Evolutionary conservation across 2,888 invertebrate species (phyloP).

Genomic region (Drosophila suboccidentalis): DNA sequence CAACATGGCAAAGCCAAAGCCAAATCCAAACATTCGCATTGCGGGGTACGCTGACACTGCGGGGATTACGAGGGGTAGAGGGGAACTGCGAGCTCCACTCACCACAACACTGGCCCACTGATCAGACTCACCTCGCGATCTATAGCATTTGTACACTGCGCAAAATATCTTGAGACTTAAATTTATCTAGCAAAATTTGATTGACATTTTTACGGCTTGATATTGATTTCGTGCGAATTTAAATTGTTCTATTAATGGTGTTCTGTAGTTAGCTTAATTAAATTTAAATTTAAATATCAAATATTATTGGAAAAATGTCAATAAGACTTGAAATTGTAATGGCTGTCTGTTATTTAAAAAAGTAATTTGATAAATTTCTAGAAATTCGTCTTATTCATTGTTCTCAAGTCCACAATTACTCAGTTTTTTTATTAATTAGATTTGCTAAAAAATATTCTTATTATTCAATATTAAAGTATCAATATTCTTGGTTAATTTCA

Average conservation of each 20-base stretch:
- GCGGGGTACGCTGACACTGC: conserved; percentile 6
- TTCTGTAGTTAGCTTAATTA: neutral
- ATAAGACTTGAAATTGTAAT: neutral
- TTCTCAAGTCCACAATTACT: neutral
- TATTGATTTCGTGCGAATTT: neutral
- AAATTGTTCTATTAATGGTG: neutral
- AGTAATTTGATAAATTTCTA: neutral
- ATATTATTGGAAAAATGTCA: too few relatives aligned
- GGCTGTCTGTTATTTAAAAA: neutral
- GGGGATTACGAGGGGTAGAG: conserved; percentile 3
- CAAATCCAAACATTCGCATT: conserved; percentile 65
- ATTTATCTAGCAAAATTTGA: neutral
- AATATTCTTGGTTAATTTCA: too few relatives aligned
- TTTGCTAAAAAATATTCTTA: too few relatives aligned
- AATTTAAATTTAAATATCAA: too few relatives aligned
- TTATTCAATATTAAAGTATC: too few relatives aligned
- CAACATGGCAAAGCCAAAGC: conserved; percentile 40
- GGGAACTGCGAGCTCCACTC: conserved; percentile 38
- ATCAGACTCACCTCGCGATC: conserved; percentile 40
- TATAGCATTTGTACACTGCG: conserved; percentile 24
- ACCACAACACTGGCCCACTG: conserved; percentile 30
- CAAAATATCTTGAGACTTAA: neutral
- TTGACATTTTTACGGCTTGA: neutral
- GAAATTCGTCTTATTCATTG: neutral
- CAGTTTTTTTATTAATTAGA: too few relatives aligned